Conservation (phyloP, 2,888 invertebrate genomes). For the Agelastica alni region DNA sequence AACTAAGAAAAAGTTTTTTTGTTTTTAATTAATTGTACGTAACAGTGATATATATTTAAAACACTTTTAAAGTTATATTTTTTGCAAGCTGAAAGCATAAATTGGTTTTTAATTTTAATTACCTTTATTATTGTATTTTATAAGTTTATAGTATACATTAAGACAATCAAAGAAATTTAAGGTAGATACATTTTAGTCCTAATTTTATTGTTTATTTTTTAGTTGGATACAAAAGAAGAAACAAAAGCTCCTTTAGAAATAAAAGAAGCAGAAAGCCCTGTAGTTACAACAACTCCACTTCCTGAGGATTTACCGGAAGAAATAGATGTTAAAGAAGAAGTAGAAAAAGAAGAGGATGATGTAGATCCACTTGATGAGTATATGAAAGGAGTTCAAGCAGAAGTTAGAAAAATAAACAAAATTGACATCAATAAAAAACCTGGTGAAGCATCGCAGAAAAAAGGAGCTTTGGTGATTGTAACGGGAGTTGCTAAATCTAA, state of each 20-base stretch:
- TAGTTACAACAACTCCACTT: constrained; percentile 25
- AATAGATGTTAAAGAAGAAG: constrained; percentile 46
- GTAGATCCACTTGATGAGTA: constrained; percentile 97
- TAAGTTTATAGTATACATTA: no score
- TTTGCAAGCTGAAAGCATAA: no score
- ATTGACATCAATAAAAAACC: constrained; percentile 64
- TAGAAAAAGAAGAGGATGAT: constrained; percentile 73
- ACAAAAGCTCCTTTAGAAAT: constrained; percentile 21
- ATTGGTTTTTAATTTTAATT: no score
- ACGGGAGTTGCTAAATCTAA: constrained; percentile 75
- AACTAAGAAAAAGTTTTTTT: no score
- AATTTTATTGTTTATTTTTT: no score
- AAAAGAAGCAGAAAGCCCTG: constrained; percentile 2
- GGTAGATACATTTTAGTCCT: no score
- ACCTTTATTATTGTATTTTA: no score
- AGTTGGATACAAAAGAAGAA: constrained; percentile 31
- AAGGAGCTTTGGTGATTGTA: constrained; percentile 71
- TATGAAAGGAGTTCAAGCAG: constrained; percentile 86
- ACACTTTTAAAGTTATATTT: no score
- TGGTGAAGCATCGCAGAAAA: constrained; percentile 53
- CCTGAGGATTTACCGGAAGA: no score
- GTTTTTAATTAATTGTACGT: no score
- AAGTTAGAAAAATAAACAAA: constrained; percentile 81
- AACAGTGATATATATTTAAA: no score
- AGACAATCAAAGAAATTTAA: no score